Evolutionary conservation across 2,113 vertebrate genomes (phyloP), one percentile per base, ranked within the genome.

Genomic region (Cyprinodon variegatus): DNA sequence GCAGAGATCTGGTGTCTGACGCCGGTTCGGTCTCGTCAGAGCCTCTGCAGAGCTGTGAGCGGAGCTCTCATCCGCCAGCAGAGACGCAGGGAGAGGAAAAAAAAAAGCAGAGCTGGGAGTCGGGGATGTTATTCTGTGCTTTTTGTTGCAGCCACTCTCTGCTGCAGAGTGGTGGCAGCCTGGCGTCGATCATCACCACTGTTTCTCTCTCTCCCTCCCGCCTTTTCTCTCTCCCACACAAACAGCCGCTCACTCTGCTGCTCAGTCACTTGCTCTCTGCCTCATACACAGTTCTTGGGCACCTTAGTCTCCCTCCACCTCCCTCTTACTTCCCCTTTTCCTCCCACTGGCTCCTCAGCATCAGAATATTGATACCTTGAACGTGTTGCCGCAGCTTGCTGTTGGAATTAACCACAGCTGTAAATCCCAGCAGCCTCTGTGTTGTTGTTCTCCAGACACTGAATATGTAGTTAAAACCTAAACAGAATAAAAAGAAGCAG

Each of bases 91-190:
- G 93, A 92, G 90, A 93, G 60, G 85, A 86, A 88, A 91, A 86
- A 90, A 91, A 91, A 87, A 91, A 92, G 88, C 89, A 84, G 89
- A 93, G 90, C 86, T 74, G 84, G 79, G 91, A 92, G 91, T 85
- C 88, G 14, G 88, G 75, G 92, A 94, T 93, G 94, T 93, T 93
- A 91, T 94, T 92, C 94, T 96, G 95, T 95, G 97, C 96, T 97
- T 96, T 96, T 96, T 95, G 95, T 96, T 96, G 97, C 94, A 95
- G 95, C 96, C 96, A 96, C 96, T 96, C 96, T 95, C 96, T 95
- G 96, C 97, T 96, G 96, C 97, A 98, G 97, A 97, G 93, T 95
- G 95, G 95, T 95, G 95, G 95, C 97, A 97, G 96, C 95, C 97
- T 99, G 96, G 97, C 96, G 96, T 98, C 96, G 97, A 95, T 94